These are phyloP conservation scores for Neotragus moschatus DNA, from an alignment of 2,113 vertebrate genomes.

Conservation along the genomic window DNA sequence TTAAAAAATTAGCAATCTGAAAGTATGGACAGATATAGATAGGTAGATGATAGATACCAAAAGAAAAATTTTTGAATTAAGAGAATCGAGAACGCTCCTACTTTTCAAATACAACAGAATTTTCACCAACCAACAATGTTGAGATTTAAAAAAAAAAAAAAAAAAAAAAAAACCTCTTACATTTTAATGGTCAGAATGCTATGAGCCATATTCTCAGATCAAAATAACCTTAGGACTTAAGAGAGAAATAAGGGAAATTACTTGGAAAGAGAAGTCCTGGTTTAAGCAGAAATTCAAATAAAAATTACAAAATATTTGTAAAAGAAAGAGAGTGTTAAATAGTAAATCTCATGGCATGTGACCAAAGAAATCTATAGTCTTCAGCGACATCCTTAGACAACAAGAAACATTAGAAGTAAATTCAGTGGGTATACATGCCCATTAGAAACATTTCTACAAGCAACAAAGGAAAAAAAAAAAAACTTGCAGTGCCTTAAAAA, in stretches of 20 bases:
- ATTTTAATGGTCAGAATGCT: neutral
- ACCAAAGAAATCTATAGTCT: neutral
- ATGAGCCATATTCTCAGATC: neutral
- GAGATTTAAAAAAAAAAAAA: neutral
- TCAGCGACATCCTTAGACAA: neutral
- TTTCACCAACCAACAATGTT: neutral
- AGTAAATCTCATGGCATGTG: neutral
- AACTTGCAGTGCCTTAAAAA: neutral
- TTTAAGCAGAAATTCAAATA: neutral
- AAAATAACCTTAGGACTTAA: neutral
- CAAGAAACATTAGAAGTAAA: neutral
- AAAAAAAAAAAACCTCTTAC: neutral
- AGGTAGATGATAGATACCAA: neutral
- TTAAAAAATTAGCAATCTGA: neutral
- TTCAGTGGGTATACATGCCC: neutral
- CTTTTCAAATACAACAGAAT: neutral
- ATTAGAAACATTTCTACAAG: neutral
- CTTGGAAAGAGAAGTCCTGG: neutral
- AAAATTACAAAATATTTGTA: neutral
- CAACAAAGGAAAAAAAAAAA: neutral
- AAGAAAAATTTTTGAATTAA: neutral
- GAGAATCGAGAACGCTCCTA: neutral
- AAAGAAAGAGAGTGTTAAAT: neutral
- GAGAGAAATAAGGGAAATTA: neutral
- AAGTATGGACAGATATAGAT: neutral